Conservation (phyloP, 2,113 vertebrate species). For the Megaptera novaeangliae region DNA sequence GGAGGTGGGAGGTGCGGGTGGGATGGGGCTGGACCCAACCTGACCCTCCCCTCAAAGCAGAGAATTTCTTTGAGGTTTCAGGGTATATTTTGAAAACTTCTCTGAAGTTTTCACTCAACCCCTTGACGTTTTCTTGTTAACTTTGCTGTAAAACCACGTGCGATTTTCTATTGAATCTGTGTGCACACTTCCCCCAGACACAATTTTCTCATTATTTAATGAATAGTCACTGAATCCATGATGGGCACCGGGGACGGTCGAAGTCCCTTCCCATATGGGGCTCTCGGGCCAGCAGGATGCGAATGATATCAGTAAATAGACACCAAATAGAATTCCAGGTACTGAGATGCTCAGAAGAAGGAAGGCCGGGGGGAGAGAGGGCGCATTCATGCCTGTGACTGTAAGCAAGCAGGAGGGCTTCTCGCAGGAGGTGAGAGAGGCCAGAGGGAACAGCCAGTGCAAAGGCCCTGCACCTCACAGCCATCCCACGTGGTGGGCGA, state of each 20-base stretch:
- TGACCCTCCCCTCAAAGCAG: neutral
- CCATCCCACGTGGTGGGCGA: accelerated
- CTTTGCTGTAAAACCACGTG: neutral
- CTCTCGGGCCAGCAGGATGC: neutral
- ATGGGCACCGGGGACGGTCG: neutral
- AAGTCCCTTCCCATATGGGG: neutral
- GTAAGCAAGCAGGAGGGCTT: neutral
- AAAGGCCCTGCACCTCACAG: neutral
- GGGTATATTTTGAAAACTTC: neutral
- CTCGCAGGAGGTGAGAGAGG: neutral
- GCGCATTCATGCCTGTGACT: accelerated
- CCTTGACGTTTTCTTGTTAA: neutral
- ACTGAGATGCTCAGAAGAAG: neutral
- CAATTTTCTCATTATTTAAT: neutral
- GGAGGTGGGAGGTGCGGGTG: neutral
- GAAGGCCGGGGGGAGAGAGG: neutral
- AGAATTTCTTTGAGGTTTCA: neutral
- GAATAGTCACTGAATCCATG: neutral
- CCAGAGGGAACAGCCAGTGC: neutral
- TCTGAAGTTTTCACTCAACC: neutral
- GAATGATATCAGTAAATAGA: neutral
- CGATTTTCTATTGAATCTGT: neutral
- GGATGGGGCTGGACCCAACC: neutral
- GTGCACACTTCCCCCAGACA: too few relatives aligned
- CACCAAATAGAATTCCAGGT: neutral